A percentile compares a stretch with the other conserved stretches of the same genome.
Conservation (phyloP, 2,113 vertebrate species). For the Fregetta grallaria region DNA sequence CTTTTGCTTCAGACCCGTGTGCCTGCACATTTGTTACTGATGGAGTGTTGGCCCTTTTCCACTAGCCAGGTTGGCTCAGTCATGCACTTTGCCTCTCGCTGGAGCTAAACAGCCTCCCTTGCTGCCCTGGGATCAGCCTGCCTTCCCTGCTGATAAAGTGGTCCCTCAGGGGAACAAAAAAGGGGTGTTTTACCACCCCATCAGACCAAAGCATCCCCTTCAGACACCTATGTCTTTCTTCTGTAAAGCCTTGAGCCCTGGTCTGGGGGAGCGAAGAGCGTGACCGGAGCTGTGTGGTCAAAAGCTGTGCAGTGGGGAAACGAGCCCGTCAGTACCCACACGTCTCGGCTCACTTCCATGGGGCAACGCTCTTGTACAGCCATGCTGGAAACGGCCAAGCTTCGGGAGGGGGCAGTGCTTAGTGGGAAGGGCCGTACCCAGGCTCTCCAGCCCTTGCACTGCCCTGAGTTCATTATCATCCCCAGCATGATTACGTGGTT, state of each 20-base stretch:
- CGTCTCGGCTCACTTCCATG: neutral
- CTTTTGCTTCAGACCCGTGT: neutral
- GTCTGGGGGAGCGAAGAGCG: neutral
- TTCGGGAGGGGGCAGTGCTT: neutral
- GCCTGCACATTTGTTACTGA: neutral
- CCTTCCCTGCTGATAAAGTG: neutral
- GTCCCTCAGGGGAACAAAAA: neutral
- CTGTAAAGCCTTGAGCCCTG: neutral
- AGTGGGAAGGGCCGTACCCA: neutral
- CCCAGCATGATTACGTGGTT: rapidly evolving
- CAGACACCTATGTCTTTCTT: neutral
- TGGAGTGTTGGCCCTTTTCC: neutral
- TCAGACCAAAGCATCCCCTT: neutral
- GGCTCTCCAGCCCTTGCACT: neutral
- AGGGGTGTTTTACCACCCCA: neutral
- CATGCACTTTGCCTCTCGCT: neutral
- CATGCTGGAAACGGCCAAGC: neutral
- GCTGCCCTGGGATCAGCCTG: neutral
- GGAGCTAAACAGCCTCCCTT: neutral
- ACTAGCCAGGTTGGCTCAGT: neutral
- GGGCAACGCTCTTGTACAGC: neutral
- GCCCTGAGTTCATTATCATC: neutral
- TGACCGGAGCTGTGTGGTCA: neutral
- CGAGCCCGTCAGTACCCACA: rapidly evolving
- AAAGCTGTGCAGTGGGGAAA: neutral